A percentile compares a stretch with the other conserved stretches of the same genome.
These are phyloP conservation scores for Macroramphosus scolopax DNA, from an alignment of 2,797 vertebrate genomes.

Conservation along the genomic window DNA sequence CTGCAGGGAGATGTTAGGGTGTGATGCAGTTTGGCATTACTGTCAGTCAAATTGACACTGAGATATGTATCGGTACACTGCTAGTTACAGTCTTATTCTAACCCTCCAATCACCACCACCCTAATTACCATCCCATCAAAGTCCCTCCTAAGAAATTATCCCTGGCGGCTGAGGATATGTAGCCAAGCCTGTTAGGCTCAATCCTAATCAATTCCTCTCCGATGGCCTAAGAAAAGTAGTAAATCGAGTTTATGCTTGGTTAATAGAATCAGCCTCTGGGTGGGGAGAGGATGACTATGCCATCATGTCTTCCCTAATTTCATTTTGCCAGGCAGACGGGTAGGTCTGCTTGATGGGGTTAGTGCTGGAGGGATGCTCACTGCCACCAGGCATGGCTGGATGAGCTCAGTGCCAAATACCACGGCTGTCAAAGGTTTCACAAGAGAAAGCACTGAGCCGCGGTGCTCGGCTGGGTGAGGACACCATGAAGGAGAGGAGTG, in stretches of 20 bases:
- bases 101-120: no score
- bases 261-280: conserved; percentile 74
- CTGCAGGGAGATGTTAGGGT: no score
- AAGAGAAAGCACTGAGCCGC: conserved; percentile 36
- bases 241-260: conserved; percentile 68
- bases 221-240: conserved; percentile 67
- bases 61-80: no score
- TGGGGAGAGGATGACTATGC: conserved; percentile 72
- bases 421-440: conserved; percentile 68
- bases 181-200: conserved; percentile 68
- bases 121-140: no score
- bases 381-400: conserved; percentile 62
- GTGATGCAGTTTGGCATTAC: no score
- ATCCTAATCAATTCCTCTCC: conserved; percentile 72
- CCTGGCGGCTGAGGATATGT: no score
- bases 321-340: conserved; percentile 63
- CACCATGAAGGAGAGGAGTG: no score
- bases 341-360: conserved; percentile 47
- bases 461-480: conserved; percentile 15
- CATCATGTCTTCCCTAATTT: conserved; percentile 77
- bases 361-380: conserved; percentile 52
- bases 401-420: conserved; percentile 63
- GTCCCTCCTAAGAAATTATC: no score
- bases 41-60: no score
- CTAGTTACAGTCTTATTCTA: no score